These are phyloP conservation scores for Willowsia nigromaculata DNA, from an alignment of 2,888 invertebrate species.

Conservation along the genomic window DNA sequence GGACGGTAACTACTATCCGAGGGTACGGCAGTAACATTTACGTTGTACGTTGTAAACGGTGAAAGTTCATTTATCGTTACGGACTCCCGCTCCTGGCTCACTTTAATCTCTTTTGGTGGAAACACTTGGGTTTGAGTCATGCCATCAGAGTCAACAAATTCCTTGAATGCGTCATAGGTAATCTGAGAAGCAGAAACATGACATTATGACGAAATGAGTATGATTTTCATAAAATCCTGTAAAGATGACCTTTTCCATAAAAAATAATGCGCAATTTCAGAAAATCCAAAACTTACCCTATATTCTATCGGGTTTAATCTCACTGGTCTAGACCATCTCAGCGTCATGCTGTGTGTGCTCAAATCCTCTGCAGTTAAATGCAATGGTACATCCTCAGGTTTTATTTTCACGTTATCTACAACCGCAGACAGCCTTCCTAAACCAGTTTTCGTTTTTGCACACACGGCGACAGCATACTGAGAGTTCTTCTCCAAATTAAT, in stretches of 20 bases:
- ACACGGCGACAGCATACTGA: constrained; percentile 94
- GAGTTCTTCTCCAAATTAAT: constrained; percentile 94
- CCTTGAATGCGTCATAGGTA: constrained; percentile 94
- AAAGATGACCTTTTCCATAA: neutral
- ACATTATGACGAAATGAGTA: neutral
- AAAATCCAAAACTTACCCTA: constrained; percentile 81
- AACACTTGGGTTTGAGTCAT: constrained; percentile 91
- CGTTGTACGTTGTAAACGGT: constrained; percentile 96
- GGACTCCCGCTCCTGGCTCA: constrained; percentile 87
- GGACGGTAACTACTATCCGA: constrained; percentile 91
- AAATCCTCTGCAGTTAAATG: constrained; percentile 93
- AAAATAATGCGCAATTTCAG: neutral
- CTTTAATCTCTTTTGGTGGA: constrained; percentile 85
- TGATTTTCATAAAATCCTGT: neutral
- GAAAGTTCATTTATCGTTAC: constrained; percentile 93
- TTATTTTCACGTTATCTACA: constrained; percentile 90
- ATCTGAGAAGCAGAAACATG: constrained; percentile 81
- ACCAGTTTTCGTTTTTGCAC: constrained; percentile 86
- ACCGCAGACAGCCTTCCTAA: constrained; percentile 93
- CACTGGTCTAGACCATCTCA: constrained; percentile 94
- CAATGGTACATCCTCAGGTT: constrained; percentile 95
- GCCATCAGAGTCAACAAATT: constrained; percentile 95
- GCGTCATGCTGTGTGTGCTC: constrained; percentile 95
- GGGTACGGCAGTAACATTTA: constrained; percentile 90
- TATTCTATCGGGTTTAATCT: constrained; percentile 93